A percentile compares a stretch with the other conserved stretches of the same genome.
phyloP scores from a whole-genome alignment of 2,113 vertebrate genomes.

The Cyanoliseus patagonus region DNA sequence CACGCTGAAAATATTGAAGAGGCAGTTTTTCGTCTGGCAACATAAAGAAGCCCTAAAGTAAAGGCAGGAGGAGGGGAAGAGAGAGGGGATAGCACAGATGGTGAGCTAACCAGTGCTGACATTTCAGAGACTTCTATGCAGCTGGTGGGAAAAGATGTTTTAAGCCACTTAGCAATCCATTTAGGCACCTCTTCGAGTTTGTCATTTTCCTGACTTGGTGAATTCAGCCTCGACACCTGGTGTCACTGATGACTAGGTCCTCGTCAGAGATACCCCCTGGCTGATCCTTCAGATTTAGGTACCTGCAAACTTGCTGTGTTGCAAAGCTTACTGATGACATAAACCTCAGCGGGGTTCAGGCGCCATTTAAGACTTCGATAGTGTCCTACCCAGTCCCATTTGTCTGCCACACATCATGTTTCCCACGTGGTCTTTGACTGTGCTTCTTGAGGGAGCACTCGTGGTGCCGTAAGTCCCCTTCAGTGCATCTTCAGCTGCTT shows the following conservation, averaged over 20 bases:
- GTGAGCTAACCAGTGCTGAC: background rate
- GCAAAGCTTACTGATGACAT: background rate
- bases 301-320: background rate
- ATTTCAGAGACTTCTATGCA: slow-evolving; percentile 49
- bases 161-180: background rate
- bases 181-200: background rate
- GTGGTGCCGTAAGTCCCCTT: background rate
- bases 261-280: background rate
- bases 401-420: accelerated
- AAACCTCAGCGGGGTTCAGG: background rate
- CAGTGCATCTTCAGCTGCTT: background rate
- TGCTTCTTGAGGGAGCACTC: background rate
- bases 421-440: background rate
- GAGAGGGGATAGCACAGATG: slow-evolving; percentile 42
- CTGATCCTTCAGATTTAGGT: background rate
- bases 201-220: background rate
- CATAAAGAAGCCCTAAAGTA: slow-evolving; percentile 61
- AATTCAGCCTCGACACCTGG: background rate
- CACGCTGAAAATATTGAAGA: background rate
- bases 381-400: accelerated
- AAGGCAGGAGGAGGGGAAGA: background rate
- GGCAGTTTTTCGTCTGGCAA: slow-evolving; percentile 43
- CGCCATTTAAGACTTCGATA: background rate
- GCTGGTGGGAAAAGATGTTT: slow-evolving; percentile 33
- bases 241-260: background rate